phyloP scores from a whole-genome alignment of 2,113 vertebrate genomes.

The Odocoileus virginianus region DNA sequence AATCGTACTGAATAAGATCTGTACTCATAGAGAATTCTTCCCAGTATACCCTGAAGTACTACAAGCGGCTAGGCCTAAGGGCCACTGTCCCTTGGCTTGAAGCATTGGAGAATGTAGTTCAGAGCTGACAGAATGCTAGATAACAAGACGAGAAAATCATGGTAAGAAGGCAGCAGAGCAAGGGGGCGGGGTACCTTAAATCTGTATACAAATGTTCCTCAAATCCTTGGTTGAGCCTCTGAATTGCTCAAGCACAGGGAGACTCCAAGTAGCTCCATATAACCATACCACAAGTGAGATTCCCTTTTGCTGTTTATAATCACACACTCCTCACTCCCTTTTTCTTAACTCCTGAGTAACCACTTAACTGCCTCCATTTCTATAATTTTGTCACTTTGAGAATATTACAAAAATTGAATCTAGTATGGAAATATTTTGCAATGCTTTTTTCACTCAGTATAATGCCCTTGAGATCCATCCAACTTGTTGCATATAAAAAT shows the following conservation, averaged over 20 bases:
- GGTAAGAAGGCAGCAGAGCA: not conserved
- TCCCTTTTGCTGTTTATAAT: not conserved
- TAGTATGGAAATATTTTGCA: not conserved
- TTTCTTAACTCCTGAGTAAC: not conserved
- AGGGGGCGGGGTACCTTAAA: not conserved
- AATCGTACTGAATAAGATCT: not conserved
- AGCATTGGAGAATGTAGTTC: not conserved
- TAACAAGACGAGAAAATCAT: not conserved
- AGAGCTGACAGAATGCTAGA: not conserved
- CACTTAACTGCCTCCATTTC: not conserved
- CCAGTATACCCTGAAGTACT: not conserved
- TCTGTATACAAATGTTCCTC: not conserved
- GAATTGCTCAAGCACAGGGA: not conserved
- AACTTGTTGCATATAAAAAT: not conserved
- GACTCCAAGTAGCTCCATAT: not conserved
- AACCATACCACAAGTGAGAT: not conserved
- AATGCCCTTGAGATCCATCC: not conserved
- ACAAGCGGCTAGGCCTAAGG: not conserved
- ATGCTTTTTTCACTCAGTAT: not conserved
- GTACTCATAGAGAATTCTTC: not conserved
- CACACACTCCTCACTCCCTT: not conserved
- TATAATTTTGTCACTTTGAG: slow-evolving; percentile 6
- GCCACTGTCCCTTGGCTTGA: not conserved
- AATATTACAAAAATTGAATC: not conserved
- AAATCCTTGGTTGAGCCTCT: not conserved